Conservation (phyloP, 2,888 invertebrate species). For the Morpho helenor region DNA sequence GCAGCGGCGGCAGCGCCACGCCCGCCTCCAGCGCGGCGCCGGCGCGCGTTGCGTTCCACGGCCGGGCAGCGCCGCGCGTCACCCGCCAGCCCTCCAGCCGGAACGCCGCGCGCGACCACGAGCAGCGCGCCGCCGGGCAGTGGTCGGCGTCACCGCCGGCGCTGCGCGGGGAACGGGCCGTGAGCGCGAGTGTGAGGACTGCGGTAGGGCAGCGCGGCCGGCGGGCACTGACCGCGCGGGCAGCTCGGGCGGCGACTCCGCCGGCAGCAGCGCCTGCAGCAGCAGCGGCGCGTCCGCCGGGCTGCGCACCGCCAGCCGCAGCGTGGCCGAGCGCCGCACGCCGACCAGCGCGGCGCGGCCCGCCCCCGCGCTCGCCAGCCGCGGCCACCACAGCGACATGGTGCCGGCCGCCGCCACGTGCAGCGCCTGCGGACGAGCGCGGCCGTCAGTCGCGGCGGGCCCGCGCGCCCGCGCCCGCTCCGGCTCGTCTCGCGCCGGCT, state of each 20-base stretch:
- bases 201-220: conserved; percentile 16
- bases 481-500: conserved; percentile 15
- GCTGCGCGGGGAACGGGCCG: background rate
- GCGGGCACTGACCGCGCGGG: conserved; percentile 13
- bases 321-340: conserved; percentile 27
- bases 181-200: no score
- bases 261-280: conserved; percentile 78
- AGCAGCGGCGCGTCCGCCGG: conserved; percentile 85
- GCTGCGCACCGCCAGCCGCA: conserved; percentile 66
- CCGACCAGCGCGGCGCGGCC: conserved; percentile 27
- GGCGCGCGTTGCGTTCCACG: background rate
- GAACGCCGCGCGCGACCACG: conserved; percentile 38
- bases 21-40: conserved; percentile 15
- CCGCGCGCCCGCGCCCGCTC: conserved; percentile 33
- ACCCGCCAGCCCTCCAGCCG: conserved; percentile 43
- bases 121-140: conserved; percentile 21
- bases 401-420: conserved; percentile 34
- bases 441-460: conserved; percentile 10
- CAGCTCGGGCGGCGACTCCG: conserved; percentile 59
- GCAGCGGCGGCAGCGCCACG: conserved; percentile 37
- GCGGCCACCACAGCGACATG: conserved; percentile 26
- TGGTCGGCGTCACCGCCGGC: conserved; percentile 10
- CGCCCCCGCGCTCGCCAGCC: conserved; percentile 31
- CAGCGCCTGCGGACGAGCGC: conserved; percentile 32
- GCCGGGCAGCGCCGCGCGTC: conserved; percentile 27